Evolutionary conservation across 2,797 vertebrate genomes (phyloP), one percentile per base, ranked within the genome.

Genomic region (Galagoides demidoff): DNA sequence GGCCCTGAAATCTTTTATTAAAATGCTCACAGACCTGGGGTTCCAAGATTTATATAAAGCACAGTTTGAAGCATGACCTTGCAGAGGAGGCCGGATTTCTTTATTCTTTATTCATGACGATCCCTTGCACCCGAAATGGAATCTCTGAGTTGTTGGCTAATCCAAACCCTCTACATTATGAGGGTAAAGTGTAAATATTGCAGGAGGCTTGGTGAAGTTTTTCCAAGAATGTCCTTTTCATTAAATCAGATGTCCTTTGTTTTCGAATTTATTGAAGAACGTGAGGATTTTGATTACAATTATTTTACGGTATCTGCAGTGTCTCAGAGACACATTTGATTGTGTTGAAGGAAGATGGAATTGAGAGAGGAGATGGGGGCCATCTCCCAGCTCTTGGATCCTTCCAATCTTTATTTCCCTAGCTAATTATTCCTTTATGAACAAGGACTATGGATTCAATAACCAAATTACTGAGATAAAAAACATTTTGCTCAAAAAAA

Each of bases 101-200:
- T 22, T 22, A 16, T 7, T 45, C 12, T 76, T 19, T 22, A 16
- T 5, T 45, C 12, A 2, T 5, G 7, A 43, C 55, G 22, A 25
- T 84, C 27, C 31, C 31, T 0, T 4, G 34, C 10, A 7, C 23
- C 11, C 43, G 2, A 22, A 31, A 1, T n/a, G 34, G 31, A 29
- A 49, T 8, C 37, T 3, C 13, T 1, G 22, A 81, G n/a, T 70
- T 14, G 14, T 1, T 19, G 23, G 14, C 43, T 74, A 2, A 6
- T 31, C 14, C 19, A 11, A 23, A 9, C 7, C 2, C 29, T 29
- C 20, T 63, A 63, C 29, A 7, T 71, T 25, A 59, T 12, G 14
- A 64, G 31, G 2, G 10, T 9, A 31, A 43, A 55, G 39, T 16
- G 11, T 19, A 14, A 23, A 3, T 9, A 0, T 10, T 17, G 9